Evolutionary conservation across 2,797 vertebrate species (phyloP), one percentile per base, ranked within the genome.

Genomic region (Arrhamphus sclerolepis): DNA sequence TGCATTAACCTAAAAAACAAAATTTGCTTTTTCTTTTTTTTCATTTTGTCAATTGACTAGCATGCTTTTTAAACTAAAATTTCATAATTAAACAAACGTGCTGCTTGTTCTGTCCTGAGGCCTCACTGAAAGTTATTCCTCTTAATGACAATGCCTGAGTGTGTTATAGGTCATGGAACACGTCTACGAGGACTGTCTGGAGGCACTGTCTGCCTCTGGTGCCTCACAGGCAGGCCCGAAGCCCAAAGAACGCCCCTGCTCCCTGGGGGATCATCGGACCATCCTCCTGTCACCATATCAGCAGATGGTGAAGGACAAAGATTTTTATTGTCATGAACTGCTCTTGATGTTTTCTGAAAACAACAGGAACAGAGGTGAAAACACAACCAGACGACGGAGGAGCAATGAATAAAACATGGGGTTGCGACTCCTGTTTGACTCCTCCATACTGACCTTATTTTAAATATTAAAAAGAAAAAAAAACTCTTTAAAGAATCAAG

Each of bases 321-420:
- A 8, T 5, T 38, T 38, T 38, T 38, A 85, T 43, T 58, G 78
- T 56, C 42, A 46, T 39, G 9, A 77, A 75, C 55, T 19, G 29
- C 24, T 60, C 6, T 11, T 28, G 64, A 62, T 46, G 42, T 43
- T 64, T 29, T 56, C 68, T 29, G 57, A 80, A 65, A 85, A 73
- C 60, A 82, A 65, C 47, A 54, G 50, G 16, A 13, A 58, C 62
- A 58, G 48, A 66, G 83, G 68, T 66, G 50, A 78, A 78, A 83
- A 75, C 49, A 56, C 4, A 18, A 49, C 39, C 26, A 6, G 46
- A 54, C 67, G 14, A 51, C n/a, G 17, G 31, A 68, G 56, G 31
- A 26, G 18, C 22, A 34, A 82, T 88, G 78, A 89, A 91, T 89
- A 89, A 85, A 88, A 85, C 80, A 89, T 87, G 0, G 54, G 22